Evolutionary conservation across 2,888 invertebrate genomes (phyloP).

Genomic region (Eueremaeus valkanovi): DNA sequence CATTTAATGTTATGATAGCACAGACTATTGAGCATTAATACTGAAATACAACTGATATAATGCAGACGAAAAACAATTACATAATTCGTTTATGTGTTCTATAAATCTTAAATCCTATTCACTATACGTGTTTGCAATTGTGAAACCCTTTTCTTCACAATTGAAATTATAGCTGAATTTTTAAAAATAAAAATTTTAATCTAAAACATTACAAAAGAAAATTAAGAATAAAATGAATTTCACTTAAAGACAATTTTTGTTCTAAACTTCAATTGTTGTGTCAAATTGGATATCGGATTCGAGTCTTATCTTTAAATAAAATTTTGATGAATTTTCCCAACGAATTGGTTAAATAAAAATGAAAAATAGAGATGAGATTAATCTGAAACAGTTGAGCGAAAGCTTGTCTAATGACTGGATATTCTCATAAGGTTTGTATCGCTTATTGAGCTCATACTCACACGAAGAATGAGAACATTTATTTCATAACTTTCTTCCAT

Average conservation of each 20-base stretch:
- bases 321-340: conserved; percentile 33
- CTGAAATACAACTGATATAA: background rate
- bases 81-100: background rate
- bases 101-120: background rate
- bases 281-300: conserved; percentile 25
- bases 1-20: background rate
- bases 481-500: conserved; percentile 11
- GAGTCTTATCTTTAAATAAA: background rate
- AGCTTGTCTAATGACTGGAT: background rate
- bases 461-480: conserved; percentile 24
- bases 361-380: background rate
- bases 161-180: conserved; percentile 3
- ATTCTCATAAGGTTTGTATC: background rate
- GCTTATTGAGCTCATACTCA: conserved; percentile 16
- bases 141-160: conserved; percentile 13
- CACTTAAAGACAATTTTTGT: conserved; percentile 14
- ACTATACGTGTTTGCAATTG: background rate
- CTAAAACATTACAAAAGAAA: background rate
- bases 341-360: background rate
- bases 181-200: conserved; percentile 11
- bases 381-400: conserved; percentile 18
- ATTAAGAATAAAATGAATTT: conserved; percentile 14
- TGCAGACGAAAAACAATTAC: background rate
- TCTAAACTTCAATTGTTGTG: conserved; percentile 32
- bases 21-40: background rate